Percentiles rank a stretch among this genome's conserved stretches.
These are phyloP conservation scores for Cynaeus angustus DNA, from an alignment of 2,888 invertebrate genomes.

Conservation along the genomic window DNA sequence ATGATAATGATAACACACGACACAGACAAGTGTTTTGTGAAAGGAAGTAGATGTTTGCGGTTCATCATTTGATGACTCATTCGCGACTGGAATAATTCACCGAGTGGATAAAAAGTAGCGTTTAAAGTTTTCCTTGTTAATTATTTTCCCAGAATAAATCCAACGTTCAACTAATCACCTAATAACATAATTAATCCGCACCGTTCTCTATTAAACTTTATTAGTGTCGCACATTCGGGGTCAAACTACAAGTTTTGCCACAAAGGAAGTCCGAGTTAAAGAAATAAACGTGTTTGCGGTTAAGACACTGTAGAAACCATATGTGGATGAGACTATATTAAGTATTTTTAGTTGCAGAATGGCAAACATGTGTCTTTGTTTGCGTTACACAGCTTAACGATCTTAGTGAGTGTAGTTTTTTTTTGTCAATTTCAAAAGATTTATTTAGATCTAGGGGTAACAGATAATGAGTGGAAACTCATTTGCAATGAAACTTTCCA, in stretches of 20 bases:
- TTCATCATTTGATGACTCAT: conserved; percentile 35
- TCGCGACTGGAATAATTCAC: conserved; percentile 8
- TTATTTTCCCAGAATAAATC: conserved; percentile 35
- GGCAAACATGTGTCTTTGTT: conserved; percentile 25
- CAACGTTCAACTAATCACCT: not conserved
- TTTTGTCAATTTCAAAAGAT: no score
- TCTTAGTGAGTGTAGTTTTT: no score
- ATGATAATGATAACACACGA: conserved; percentile 15
- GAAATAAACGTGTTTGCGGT: conserved; percentile 11
- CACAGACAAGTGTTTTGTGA: conserved; percentile 20
- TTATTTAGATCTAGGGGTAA: no score
- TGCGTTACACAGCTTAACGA: not conserved
- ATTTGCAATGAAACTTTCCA: not conserved
- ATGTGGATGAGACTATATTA: conserved; percentile 11
- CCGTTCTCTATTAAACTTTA: not conserved
- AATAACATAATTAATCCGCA: conserved; percentile 18
- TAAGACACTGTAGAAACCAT: conserved; percentile 9
- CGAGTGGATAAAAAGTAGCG: conserved; percentile 16
- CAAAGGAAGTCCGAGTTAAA: not conserved
- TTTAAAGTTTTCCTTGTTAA: conserved; percentile 19
- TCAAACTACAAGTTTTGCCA: conserved; percentile 5
- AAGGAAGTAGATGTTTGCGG: conserved; percentile 30
- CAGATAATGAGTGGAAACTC: not conserved
- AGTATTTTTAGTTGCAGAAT: conserved; percentile 22
- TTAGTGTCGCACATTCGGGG: not conserved